Evolutionary conservation across 2,113 vertebrate species (phyloP), one percentile per base, ranked within the genome.

Genomic region (Labeo catla): DNA sequence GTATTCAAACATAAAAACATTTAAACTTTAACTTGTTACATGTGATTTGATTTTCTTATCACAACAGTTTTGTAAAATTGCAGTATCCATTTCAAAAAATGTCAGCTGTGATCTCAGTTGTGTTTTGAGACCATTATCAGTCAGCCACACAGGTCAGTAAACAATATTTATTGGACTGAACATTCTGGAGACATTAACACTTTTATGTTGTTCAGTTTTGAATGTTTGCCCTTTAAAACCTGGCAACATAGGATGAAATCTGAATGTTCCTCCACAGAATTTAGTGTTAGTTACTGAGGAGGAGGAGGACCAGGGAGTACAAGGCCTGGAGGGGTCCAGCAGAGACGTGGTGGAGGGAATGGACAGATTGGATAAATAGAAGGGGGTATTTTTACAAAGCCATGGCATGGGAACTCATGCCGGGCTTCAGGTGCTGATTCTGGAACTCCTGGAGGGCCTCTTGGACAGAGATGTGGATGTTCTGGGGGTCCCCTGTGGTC

Each of bases 341-440:
- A 59, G 34, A 9, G n/a, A 52, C 47, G 39, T 43, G 9, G 28
- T 43, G 85, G 86, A 77, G 89, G 88, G 21, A 90, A 88, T 16
- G 89, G 83, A 16, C 88, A 90, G 65, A 90, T 90, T 34, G 90
- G 90, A 65, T 90, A 66, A 50, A 89, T 87, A n/a, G 84, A 80
- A 9, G 87, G 89, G 12, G 81, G 86, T 28, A 87, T 91, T 89
- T 88, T 88, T 13, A 83, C 86, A 76, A 81, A 84, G 34, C 89
- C 86, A 21, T 85, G 87, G 47, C 89, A 90, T n/a, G 77, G 65
- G 49, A 76, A 76, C 0, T 81, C 72, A 43, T 28, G 28, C 7
- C 0, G 21, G 8, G 54, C 72, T 19, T 87, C 45, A 5, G 85
- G 70, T 6, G 1, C 47, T 65, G 74, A 36, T 65, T 52, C 80